Percentiles rank a stretch among this genome's conserved stretches.
Evolutionary conservation across 2,113 vertebrate genomes (phyloP).

Genomic region (Orycteropus afer): DNA sequence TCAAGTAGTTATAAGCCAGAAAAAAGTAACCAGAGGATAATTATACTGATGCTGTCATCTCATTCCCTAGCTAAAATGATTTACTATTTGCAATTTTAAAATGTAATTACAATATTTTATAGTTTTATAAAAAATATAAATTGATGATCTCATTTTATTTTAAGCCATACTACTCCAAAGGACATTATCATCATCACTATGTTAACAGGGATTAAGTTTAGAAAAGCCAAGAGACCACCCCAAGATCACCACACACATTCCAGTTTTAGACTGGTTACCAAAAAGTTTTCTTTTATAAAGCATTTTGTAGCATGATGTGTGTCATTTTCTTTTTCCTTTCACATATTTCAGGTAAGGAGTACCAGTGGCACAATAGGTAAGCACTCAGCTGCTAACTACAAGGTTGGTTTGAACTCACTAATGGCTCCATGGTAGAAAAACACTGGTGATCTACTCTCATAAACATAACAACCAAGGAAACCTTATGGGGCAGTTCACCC

Average conservation of each 20-base stretch:
- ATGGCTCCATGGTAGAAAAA: not conserved
- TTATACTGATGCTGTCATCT: not conserved
- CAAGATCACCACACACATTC: not conserved
- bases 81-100: not conserved
- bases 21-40: not conserved
- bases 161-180: not conserved
- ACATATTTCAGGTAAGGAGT: not conserved
- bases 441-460: not conserved
- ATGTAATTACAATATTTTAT: not conserved
- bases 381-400: not conserved
- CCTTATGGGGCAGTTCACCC: not conserved
- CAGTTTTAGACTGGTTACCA: not conserved
- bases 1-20: not conserved
- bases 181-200: not conserved
- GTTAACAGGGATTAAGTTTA: not conserved
- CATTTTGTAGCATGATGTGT: not conserved
- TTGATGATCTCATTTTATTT: not conserved
- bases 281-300: not conserved
- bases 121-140: constrained; percentile 20
- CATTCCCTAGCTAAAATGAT: not conserved
- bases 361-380: not conserved
- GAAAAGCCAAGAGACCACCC: not conserved
- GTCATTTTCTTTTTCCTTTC: constrained; percentile 5
- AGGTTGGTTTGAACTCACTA: not conserved
- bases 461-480: not conserved